Evolutionary conservation across 2,888 invertebrate species (phyloP).

Genomic region (Craniophora ligustri): DNA sequence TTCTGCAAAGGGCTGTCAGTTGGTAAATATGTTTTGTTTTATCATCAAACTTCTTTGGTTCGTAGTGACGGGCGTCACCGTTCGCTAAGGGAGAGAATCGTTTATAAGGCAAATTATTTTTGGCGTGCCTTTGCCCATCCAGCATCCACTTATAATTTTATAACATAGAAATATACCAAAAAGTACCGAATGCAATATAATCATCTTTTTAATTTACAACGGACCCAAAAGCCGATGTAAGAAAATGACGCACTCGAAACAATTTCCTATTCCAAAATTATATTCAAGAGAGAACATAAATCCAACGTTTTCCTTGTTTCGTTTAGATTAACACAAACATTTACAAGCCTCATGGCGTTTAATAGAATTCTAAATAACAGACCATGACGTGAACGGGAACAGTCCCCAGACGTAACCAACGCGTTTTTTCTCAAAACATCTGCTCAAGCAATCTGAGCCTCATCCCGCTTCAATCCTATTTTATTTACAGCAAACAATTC

Average conservation of each 20-base stretch:
- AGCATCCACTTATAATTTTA: too few relatives aligned
- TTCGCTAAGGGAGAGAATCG: too few relatives aligned
- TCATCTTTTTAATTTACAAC: not conserved
- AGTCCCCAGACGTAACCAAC: slow-evolving; percentile 33
- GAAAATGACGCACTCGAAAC: not conserved
- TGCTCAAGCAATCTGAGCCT: slow-evolving; percentile 48
- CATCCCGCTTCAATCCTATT: slow-evolving; percentile 52
- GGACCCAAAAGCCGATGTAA: not conserved
- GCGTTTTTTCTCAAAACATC: slow-evolving; percentile 59
- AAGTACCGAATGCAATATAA: not conserved
- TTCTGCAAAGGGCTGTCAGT: too few relatives aligned
- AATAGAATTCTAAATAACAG: slow-evolving; percentile 29
- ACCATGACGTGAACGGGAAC: slow-evolving; percentile 3
- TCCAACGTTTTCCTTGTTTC: slow-evolving; percentile 16
- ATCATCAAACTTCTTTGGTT: too few relatives aligned
- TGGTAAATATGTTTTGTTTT: too few relatives aligned
- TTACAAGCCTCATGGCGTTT: slow-evolving; percentile 38
- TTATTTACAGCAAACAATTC: slow-evolving; percentile 62
- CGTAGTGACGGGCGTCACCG: too few relatives aligned
- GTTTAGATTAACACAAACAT: slow-evolving; percentile 39
- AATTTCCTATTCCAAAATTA: slow-evolving; percentile 9
- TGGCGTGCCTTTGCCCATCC: too few relatives aligned
- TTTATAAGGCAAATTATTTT: too few relatives aligned
- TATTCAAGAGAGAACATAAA: slow-evolving; percentile 16
- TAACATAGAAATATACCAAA: too few relatives aligned